These are phyloP conservation scores for Melanargia galathea DNA, from an alignment of 2,888 invertebrate genomes.

Conservation along the genomic window DNA sequence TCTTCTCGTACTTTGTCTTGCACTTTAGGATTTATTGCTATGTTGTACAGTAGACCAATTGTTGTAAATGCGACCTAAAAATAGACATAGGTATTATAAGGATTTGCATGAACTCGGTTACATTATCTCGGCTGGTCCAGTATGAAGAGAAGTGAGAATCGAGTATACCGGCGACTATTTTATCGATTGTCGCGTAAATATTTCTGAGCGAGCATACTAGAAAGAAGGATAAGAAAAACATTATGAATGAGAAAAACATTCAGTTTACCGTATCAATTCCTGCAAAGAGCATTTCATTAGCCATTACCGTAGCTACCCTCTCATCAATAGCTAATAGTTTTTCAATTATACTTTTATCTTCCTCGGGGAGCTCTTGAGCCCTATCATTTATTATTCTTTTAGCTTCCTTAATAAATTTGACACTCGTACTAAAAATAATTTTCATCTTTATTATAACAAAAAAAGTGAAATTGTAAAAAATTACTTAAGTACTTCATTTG, in stretches of 20 bases:
- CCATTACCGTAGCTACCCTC: slow-evolving; percentile 85
- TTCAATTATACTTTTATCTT: slow-evolving; percentile 84
- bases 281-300: slow-evolving; percentile 86
- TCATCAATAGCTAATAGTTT: slow-evolving; percentile 84
- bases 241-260: background rate
- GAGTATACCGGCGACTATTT: background rate
- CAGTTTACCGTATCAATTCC: slow-evolving; percentile 86
- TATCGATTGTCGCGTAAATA: background rate
- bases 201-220: too few species aligned
- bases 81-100: background rate
- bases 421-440: slow-evolving; percentile 57
- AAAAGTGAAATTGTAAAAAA: background rate
- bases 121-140: background rate
- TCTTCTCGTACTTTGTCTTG: slow-evolving; percentile 77
- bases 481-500: background rate
- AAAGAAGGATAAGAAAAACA: too few species aligned
- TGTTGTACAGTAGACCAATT: slow-evolving; percentile 74
- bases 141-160: too few species aligned
- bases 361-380: slow-evolving; percentile 61
- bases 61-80: slow-evolving; percentile 69
- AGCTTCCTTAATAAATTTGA: slow-evolving; percentile 59
- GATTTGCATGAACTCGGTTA: background rate
- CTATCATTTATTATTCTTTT: slow-evolving; percentile 56
- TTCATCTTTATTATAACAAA: background rate
- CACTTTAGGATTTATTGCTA: slow-evolving; percentile 76